These are phyloP conservation scores for Cataglyphis rosenhaueri DNA, from an alignment of 2,888 invertebrate species.

Conservation along the genomic window DNA sequence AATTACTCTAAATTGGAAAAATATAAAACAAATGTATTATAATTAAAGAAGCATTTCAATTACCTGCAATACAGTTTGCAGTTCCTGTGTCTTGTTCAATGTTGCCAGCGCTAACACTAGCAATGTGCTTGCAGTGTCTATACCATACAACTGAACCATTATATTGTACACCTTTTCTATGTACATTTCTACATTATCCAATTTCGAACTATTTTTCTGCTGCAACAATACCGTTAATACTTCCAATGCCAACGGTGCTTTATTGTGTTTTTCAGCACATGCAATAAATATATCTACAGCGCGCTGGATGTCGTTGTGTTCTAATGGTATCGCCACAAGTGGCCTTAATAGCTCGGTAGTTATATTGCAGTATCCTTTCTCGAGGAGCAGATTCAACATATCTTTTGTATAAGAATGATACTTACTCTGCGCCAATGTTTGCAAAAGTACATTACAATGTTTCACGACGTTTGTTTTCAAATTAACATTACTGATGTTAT, in stretches of 20 bases:
- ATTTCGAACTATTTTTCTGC: slow-evolving; percentile 1
- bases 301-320: slow-evolving; percentile 85
- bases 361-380: slow-evolving; percentile 87
- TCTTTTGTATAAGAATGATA: slow-evolving; percentile 84
- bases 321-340: slow-evolving; percentile 87
- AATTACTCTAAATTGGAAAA: slow-evolving; percentile 8
- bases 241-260: slow-evolving; percentile 89
- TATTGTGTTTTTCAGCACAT: slow-evolving; percentile 86
- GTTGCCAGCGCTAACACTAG: slow-evolving; percentile 59
- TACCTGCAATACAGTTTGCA: slow-evolving; percentile 67
- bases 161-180: slow-evolving; percentile 64
- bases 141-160: slow-evolving; percentile 38
- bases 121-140: neutral
- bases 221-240: slow-evolving; percentile 85
- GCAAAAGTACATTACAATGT: slow-evolving; percentile 89
- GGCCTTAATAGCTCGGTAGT: slow-evolving; percentile 88
- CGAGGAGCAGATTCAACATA: slow-evolving; percentile 86
- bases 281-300: slow-evolving; percentile 87
- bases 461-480: slow-evolving; percentile 79
- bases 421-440: slow-evolving; percentile 86
- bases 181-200: neutral
- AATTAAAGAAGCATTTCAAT: neutral
- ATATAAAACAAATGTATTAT: neutral
- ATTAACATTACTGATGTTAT: neutral
- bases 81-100: slow-evolving; percentile 73